A percentile compares a stretch with the other conserved stretches of the same genome.
Evolutionary conservation across 2,113 vertebrate species (phyloP).

Genomic region (Herpetotheres cachinnans): DNA sequence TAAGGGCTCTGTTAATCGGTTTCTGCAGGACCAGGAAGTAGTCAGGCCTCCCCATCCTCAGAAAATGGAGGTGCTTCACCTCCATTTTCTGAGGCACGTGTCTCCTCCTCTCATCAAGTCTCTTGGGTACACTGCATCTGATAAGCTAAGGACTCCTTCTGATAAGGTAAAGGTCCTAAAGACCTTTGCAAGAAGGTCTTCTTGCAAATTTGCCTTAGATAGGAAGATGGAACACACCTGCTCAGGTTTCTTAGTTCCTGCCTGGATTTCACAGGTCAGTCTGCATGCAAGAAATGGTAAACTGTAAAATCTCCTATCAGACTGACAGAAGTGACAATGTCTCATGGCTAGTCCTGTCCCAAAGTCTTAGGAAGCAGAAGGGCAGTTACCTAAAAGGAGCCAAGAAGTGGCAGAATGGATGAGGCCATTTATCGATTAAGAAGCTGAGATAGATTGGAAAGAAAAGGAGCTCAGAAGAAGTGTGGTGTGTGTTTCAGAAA

Average conservation of each 20-base stretch:
- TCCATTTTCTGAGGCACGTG: rapidly evolving
- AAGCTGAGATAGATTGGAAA: background rate
- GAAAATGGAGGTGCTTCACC: background rate
- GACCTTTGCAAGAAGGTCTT: background rate
- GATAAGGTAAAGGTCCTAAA: no score
- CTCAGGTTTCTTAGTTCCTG: background rate
- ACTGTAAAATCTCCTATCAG: background rate
- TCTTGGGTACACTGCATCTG: background rate
- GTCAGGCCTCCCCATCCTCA: background rate
- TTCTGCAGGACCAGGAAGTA: background rate
- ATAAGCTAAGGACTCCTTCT: background rate
- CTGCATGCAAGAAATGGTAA: background rate
- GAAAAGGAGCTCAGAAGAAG: background rate
- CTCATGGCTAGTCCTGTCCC: background rate
- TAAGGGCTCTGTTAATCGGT: background rate
- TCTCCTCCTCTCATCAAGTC: background rate
- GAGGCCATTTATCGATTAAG: background rate
- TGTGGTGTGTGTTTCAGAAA: background rate
- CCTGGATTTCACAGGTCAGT: background rate
- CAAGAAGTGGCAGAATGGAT: background rate
- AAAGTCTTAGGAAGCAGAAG: background rate
- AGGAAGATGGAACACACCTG: background rate
- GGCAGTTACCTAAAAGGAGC: background rate
- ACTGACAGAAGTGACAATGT: background rate
- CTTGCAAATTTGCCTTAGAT: background rate